Evolutionary conservation across 2,797 vertebrate species (phyloP).

Genomic region (Mastacembelus armatus): DNA sequence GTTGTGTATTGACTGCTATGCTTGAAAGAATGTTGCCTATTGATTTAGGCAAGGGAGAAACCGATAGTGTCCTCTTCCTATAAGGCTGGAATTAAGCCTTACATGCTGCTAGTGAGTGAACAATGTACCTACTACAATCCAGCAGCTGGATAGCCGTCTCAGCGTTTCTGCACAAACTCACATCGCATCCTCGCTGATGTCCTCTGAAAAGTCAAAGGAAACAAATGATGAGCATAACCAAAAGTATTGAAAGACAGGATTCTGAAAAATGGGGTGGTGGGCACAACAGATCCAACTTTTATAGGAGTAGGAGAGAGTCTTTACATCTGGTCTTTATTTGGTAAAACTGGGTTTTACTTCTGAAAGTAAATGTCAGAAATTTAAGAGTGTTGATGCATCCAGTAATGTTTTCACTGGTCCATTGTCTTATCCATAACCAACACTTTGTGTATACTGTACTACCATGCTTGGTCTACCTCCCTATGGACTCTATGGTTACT

Average conservation of each 20-base stretch:
- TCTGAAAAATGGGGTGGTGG: not conserved
- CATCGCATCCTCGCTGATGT: not conserved
- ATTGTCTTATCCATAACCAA: conserved; percentile 78
- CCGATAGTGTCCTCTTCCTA: conserved; percentile 69
- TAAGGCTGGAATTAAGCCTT: conserved; percentile 70
- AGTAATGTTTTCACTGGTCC: conserved; percentile 63
- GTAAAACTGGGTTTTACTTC: conserved; percentile 23
- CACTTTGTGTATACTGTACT: conserved; percentile 75
- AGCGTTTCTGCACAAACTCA: conserved; percentile 3
- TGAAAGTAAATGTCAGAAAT: conserved; percentile 49
- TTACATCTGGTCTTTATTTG: not conserved
- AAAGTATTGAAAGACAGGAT: conserved; percentile 3
- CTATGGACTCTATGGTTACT: conserved; percentile 75
- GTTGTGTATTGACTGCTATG: conserved; percentile 81
- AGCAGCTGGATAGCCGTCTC: conserved; percentile 25
- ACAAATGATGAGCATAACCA: not conserved
- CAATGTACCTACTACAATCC: conserved; percentile 39
- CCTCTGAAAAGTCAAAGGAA: conserved; percentile 25
- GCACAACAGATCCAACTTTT: not conserved
- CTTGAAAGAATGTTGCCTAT: conserved; percentile 81
- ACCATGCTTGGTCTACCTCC: conserved; percentile 73
- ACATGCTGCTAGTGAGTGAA: conserved; percentile 44
- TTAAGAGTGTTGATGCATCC: conserved; percentile 53
- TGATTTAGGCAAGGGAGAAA: conserved; percentile 77
- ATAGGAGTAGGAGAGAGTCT: not conserved